These are phyloP conservation scores for Opisthograptis luteolata DNA, from an alignment of 2,888 invertebrate genomes.

Conservation along the genomic window DNA sequence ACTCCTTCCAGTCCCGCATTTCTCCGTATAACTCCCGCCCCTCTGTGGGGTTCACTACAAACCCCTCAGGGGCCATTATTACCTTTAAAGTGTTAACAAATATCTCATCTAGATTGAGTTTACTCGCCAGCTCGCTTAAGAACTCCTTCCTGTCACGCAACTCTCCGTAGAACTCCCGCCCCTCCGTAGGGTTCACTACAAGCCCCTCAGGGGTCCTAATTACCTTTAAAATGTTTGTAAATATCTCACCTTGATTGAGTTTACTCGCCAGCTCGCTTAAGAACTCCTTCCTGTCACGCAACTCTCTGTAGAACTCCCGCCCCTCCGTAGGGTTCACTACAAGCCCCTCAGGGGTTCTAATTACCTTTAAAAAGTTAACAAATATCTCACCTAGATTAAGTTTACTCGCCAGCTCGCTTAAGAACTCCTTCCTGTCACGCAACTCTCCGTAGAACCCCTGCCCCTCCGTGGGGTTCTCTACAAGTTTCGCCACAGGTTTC, in stretches of 20 bases:
- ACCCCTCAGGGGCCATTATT: too few relatives aligned
- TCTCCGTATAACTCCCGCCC: too few relatives aligned
- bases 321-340: conserved; percentile 43
- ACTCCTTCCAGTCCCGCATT: too few relatives aligned
- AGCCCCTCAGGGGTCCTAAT: too few relatives aligned
- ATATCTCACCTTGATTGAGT: conserved; percentile 55
- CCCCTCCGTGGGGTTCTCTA: conserved; percentile 42
- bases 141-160: too few relatives aligned
- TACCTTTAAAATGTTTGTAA: not conserved
- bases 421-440: conserved; percentile 34
- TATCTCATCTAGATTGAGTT: too few relatives aligned
- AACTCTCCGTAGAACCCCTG: conserved; percentile 24
- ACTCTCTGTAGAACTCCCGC: conserved; percentile 24
- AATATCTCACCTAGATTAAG: conserved; percentile 55
- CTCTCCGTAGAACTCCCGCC: too few relatives aligned
- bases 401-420: conserved; percentile 52
- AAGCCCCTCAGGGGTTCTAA: too few relatives aligned
- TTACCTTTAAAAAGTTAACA: not conserved
- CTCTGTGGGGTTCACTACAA: too few relatives aligned
- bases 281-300: conserved; percentile 34
- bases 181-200: too few relatives aligned
- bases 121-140: too few relatives aligned
- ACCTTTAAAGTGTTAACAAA: too few relatives aligned
- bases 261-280: conserved; percentile 52
- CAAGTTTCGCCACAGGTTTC: conserved; percentile 66